Base-by-base conservation (phyloP, 1,140 invertebrate genomes). In the Asobara japonica region DNA sequence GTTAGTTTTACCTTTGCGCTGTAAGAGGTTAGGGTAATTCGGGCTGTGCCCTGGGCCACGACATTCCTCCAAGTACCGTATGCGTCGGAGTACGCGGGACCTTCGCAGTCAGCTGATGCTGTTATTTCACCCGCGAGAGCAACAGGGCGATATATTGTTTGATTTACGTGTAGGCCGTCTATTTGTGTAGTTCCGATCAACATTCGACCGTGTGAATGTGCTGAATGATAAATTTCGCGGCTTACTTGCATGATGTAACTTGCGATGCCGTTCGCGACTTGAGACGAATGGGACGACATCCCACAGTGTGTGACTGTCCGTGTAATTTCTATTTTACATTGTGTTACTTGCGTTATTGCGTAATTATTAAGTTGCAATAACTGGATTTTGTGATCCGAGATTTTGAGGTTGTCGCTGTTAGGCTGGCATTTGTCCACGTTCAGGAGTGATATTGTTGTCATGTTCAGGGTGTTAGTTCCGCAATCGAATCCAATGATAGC, bases 41-140 rank as follows among this genome's bases (percentile, higher is more conserved):
- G 65, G 0, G 75, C 65, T 0, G 27, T 71, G 5, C 65, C 73
- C 29, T 65, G 38, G 0, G 76, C 73, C 2, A 76, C 51, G 13
- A 73, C 72, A 2, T 71, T 22, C 0, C 65, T 8, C 64, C 72
- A 78, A 0, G 36, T 64, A 33, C 73, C 77, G 13, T 66, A 73
- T 1, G 36, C n/a, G 22, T 77, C 76, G 0, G 41, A 45, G 56
- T 73, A 77, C 1, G 20, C 1, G 10, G 18, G 30, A 10, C 75
- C 72, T 4, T 10, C 3, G 27, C 73, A 74, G 25, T 13, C 33
- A 20, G 65, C 71, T 33, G 16, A n/a, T 16, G n/a, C n/a, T n/a
- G n/a, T 45, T n/a, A n/a, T n/a, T n/a, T 5, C n/a, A n/a, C 45
- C 45, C 22, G 3, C 45, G 8, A 18, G 20, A 20, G 7, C 3